phyloP scores from a whole-genome alignment of 2,113 vertebrate species.

The Channa argus region DNA sequence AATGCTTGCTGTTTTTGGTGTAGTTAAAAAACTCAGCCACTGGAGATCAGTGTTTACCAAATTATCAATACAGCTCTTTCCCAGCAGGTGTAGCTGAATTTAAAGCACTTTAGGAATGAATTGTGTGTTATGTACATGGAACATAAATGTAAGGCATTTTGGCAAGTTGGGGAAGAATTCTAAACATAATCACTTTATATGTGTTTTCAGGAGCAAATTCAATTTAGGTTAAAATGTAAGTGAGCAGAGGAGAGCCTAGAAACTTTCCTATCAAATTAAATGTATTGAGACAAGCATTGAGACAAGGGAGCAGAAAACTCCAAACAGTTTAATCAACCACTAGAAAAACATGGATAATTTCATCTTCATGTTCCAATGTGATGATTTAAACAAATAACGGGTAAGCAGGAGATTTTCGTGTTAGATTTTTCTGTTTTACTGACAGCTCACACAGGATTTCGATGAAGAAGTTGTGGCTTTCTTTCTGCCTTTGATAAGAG shows the following conservation, averaged over 20 bases:
- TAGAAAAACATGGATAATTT: background rate
- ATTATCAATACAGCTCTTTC: background rate
- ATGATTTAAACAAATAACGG: background rate
- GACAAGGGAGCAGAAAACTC: background rate
- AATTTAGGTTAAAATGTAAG: no score
- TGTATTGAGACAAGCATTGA: background rate
- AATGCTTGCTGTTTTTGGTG: background rate
- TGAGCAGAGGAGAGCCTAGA: background rate
- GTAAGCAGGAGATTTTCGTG: background rate
- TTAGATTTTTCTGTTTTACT: background rate
- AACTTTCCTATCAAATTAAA: background rate
- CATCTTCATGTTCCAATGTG: background rate
- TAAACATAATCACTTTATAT: background rate
- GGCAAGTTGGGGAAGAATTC: background rate
- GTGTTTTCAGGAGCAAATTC: background rate
- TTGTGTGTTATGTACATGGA: no score
- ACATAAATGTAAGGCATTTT: background rate
- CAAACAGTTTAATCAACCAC: no score
- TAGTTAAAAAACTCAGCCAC: background rate
- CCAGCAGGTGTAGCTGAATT: no score
- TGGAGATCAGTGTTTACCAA: constrained; percentile 44
- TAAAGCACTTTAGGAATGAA: no score
- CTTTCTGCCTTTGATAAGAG: background rate
- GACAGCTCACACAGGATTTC: no score
- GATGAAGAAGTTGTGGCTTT: background rate